These are phyloP conservation scores for Pseudomyrmex gracilis DNA, from an alignment of 1,140 invertebrate species.

Conservation along the genomic window DNA sequence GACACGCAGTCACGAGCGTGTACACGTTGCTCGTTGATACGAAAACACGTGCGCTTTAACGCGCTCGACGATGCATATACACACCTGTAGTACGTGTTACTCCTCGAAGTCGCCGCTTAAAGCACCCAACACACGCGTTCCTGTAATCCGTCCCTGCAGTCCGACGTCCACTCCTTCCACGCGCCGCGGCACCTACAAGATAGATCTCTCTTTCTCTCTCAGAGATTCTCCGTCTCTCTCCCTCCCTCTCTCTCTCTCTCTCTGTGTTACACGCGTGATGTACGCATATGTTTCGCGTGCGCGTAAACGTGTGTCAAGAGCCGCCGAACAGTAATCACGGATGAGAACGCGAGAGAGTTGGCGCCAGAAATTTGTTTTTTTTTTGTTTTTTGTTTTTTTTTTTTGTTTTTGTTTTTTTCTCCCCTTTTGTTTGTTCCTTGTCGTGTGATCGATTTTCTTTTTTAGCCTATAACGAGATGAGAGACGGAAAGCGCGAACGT, in stretches of 20 bases:
- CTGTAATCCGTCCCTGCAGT: constrained; percentile 39
- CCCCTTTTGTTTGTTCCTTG: background rate
- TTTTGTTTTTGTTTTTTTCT: background rate
- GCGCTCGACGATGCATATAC: constrained; percentile 55
- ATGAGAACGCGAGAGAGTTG: constrained; percentile 13
- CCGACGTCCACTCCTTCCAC: constrained; percentile 5
- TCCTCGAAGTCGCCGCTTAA: constrained; percentile 45
- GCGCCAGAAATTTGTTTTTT: too few species aligned
- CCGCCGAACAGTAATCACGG: constrained; percentile 5
- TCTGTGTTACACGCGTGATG: constrained; percentile 15
- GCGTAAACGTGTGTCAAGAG: background rate
- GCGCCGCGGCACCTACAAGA: background rate
- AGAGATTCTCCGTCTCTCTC: too few species aligned
- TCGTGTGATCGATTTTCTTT: background rate
- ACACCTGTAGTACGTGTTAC: constrained; percentile 69
- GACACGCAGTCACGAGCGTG: constrained; percentile 4
- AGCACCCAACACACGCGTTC: constrained; percentile 47
- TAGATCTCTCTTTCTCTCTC: too few species aligned
- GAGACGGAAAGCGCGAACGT: constrained; percentile 63
- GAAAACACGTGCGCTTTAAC: constrained; percentile 54
- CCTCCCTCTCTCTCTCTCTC: too few species aligned
- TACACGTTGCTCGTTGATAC: constrained; percentile 23
- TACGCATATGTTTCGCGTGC: constrained; percentile 5
- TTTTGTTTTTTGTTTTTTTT: background rate
- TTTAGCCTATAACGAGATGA: constrained; percentile 1